Evolutionary conservation across 2,797 vertebrate genomes (phyloP).

Genomic region (Heterohyrax brucei): DNA sequence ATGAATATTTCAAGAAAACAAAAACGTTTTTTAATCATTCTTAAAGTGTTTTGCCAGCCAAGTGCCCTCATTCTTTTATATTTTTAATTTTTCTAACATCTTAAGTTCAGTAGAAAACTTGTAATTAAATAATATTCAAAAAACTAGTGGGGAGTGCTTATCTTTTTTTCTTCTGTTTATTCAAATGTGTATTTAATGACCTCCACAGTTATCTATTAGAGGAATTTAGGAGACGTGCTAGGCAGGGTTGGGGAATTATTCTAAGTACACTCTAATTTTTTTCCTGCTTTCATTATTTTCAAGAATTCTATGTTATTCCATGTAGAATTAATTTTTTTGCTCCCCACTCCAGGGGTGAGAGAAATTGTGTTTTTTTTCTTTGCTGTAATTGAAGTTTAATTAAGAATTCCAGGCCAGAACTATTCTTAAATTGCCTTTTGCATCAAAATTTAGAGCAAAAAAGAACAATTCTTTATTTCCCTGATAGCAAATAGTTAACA

Average conservation of each 20-base stretch:
- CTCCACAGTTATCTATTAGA: background rate
- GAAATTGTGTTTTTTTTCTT: background rate
- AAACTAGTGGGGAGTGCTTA: background rate
- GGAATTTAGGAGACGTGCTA: background rate
- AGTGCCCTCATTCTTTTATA: background rate
- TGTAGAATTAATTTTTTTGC: background rate
- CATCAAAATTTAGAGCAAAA: background rate
- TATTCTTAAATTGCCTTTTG: background rate
- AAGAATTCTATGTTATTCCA: background rate
- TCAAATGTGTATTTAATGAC: background rate
- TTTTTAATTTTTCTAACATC: slow-evolving; percentile 18
- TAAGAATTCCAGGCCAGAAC: background rate
- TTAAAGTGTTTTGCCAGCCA: background rate
- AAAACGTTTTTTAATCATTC: background rate
- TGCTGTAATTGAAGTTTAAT: background rate
- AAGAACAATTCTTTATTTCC: background rate
- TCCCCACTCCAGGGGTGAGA: background rate
- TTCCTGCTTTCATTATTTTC: background rate
- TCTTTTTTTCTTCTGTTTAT: background rate
- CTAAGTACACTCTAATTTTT: background rate
- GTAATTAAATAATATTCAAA: background rate
- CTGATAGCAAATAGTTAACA: background rate
- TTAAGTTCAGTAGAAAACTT: background rate
- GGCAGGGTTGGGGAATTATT: background rate
- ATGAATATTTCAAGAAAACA: slow-evolving; percentile 11